Base-by-base conservation (phyloP, 2,797 vertebrate species). In the Nannoperca obscura region DNA sequence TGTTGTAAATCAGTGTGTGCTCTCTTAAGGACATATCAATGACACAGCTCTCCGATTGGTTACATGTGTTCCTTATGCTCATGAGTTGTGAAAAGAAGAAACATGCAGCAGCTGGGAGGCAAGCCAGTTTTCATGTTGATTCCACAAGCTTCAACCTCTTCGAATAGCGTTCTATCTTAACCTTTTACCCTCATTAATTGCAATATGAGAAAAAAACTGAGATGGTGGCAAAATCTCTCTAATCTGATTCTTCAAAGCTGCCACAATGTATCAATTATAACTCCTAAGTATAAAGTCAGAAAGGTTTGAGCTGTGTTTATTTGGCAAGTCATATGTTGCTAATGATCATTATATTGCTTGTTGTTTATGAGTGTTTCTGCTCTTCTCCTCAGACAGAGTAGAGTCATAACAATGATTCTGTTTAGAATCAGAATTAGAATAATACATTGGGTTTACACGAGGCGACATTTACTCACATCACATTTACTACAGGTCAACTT, bases 361-460 rank as follows among this genome's bases (percentile, higher is more conserved):
- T 34, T 74, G 30, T 71, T 69, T 24, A 63, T 27, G 17, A 9
- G 50, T 38, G 22, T 36, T 2, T 12, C 20, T 10, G 7, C 40
- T 5, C 52, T 53, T 81, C 34, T 82, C 74, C 69, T 71, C 67
- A 66, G 42, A 78, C 77, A 47, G 78, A 78, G 61, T 46, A 15
- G 27, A 80, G 57, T 61, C 74, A 74, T 54, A 73, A 64, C 47
- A n/a, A n/a, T n/a, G n/a, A n/a, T n/a, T 38, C 32, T 40, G 27
- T 44, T 46, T 46, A 6, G n/a, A n/a, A n/a, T n/a, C n/a, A n/a
- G n/a, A n/a, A n/a, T n/a, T n/a, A n/a, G n/a, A n/a, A n/a, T 46
- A 46, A 46, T 19, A 7, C 15, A 17, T 17, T 17, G 17, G 44
- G 17, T 46, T 5, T 46, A 46, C 44, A 19, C n/a, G n/a, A n/a